Evolutionary conservation across 2,888 invertebrate species (phyloP).

Genomic region (Taphrorychus bicolor): DNA sequence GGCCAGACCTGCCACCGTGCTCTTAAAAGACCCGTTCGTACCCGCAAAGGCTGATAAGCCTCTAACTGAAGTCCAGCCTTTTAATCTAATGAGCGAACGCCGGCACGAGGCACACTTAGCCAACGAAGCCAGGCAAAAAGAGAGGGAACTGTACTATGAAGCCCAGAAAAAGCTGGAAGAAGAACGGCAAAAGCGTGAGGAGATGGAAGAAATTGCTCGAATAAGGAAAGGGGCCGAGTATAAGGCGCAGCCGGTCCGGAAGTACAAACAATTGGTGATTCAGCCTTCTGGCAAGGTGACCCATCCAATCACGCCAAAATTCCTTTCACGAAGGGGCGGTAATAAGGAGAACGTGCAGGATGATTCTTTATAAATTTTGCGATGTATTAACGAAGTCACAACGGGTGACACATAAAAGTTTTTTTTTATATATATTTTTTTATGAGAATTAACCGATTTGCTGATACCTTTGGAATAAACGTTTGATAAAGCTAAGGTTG

Average conservation of each 20-base stretch:
- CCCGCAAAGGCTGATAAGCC: constrained; percentile 64
- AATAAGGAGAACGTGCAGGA: constrained; percentile 38
- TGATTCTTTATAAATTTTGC: constrained; percentile 11
- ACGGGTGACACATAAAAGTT: too few species aligned
- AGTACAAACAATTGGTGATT: constrained; percentile 62
- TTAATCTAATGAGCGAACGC: constrained; percentile 70
- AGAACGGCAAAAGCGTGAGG: constrained; percentile 45
- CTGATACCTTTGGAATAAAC: too few species aligned
- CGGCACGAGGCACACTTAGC: constrained; percentile 68
- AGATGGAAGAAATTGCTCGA: constrained; percentile 63
- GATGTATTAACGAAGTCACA: too few species aligned
- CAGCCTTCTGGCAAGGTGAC: constrained; percentile 67
- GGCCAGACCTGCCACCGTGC: constrained; percentile 68
- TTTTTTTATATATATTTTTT: neutral
- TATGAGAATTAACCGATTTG: too few species aligned
- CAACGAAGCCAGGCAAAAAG: constrained; percentile 66
- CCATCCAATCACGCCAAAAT: constrained; percentile 69
- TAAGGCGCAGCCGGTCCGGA: constrained; percentile 70
- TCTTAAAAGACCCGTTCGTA: constrained; percentile 71
- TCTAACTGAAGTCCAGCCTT: constrained; percentile 61
- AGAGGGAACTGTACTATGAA: constrained; percentile 65
- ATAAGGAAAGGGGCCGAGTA: constrained; percentile 67
- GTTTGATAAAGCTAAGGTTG: too few species aligned
- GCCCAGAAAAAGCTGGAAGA: neutral
- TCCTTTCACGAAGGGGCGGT: constrained; percentile 48